Evolutionary conservation across 2,113 vertebrate genomes (phyloP), one percentile per base, ranked within the genome.

Genomic region (Collichthys lucidus): DNA sequence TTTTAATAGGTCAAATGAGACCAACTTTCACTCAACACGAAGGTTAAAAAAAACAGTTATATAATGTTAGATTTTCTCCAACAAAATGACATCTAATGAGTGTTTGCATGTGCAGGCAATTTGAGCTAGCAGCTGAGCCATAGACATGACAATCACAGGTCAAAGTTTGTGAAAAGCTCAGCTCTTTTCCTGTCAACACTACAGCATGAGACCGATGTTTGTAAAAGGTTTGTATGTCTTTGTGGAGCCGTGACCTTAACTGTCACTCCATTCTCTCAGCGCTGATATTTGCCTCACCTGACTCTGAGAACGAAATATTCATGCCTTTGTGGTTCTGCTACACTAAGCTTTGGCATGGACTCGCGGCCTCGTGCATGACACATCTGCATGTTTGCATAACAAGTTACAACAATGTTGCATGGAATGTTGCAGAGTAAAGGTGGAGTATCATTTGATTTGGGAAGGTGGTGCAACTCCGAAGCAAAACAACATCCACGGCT

Each of bases 381-480:
- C 46, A 22, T 73, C 53, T 61, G 53, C 67, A 17, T 55, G 72
- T 86, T 82, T n/a, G 42, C 80, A 24, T 62, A 79, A 82, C 67
- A 85, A 81, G 74, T 49, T 76, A 42, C 70, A 82, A 80, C 83
- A 86, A 82, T 87, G 82, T 42, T 57, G 86, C 72, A 67, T 68
- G 89, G 89, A 90, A 92, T 91, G 90, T 55, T 80, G 79, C 76
- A 67, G 42, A 79, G 40, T 86, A 65, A 53, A 87, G 80, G 70
- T 73, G 77, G 82, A 77, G 84, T 65, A 46, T 56, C 57, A 52
- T 65, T 73, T 67, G 11, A 19, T 17, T 29, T 8, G 4, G 14
- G n/a, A 3, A 74, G 40, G 52, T 69, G 68, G 65, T 75, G 78
- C 68, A 64, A 63, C 73, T 52, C 26, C 3, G 44, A 60, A 42